These are phyloP conservation scores for Oplegnathus fasciatus DNA, from an alignment of 2,113 vertebrate genomes.

Conservation along the genomic window DNA sequence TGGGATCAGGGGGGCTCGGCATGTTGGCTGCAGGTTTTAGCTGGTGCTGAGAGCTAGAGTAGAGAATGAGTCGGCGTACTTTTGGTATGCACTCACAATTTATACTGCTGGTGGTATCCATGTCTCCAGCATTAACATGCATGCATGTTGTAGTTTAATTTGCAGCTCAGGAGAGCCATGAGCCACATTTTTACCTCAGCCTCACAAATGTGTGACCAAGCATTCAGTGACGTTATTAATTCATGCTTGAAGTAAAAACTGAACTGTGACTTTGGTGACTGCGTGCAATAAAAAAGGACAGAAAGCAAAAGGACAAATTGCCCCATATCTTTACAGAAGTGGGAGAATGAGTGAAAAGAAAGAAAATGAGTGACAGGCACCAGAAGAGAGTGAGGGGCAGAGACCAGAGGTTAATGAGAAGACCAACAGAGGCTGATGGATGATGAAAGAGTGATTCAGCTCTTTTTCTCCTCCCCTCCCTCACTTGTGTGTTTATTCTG, in stretches of 20 bases:
- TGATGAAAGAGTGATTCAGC: constrained; percentile 79
- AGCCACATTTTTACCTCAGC: constrained; percentile 1
- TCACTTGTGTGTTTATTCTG: constrained; percentile 76
- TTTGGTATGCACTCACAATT: constrained; percentile 61
- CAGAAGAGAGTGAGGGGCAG: constrained; percentile 54
- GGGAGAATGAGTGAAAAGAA: constrained; percentile 24
- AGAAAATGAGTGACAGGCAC: constrained; percentile 54
- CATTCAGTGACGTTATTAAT: not conserved
- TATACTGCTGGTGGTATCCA: constrained; percentile 37
- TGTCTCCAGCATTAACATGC: constrained; percentile 32
- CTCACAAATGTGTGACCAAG: constrained; percentile 2
- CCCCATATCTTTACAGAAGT: not conserved
- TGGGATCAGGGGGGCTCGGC: constrained; percentile 75
- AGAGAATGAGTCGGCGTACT: constrained; percentile 49
- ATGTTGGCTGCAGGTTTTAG: constrained; percentile 75
- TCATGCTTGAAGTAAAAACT: not conserved
- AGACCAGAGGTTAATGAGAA: constrained; percentile 73
- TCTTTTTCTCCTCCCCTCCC: constrained; percentile 59
- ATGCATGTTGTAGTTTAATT: constrained; percentile 20
- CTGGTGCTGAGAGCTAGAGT: constrained; percentile 74
- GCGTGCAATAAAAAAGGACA: too few species aligned
- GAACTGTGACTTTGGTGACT: too few species aligned
- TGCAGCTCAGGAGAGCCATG: not conserved
- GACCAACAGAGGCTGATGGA: constrained; percentile 67
- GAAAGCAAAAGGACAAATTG: constrained; percentile 14